phyloP scores from a whole-genome alignment of 2,113 vertebrate genomes.

The Bujurquina vittata region DNA sequence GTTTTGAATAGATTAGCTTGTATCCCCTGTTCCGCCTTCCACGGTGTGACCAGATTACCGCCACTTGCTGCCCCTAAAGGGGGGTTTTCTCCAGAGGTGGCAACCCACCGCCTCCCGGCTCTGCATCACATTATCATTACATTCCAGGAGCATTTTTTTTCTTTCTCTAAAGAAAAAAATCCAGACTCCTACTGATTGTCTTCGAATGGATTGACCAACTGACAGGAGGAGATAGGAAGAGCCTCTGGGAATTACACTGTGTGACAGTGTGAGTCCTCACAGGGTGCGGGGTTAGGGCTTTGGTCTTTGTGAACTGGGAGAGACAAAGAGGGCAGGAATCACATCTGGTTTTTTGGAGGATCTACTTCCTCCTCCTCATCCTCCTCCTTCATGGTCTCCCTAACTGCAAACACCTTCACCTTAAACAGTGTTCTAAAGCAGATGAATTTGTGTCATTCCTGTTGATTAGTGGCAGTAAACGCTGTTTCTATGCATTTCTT shows the following conservation, averaged over 20 bases:
- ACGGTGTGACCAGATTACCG: slow-evolving; percentile 73
- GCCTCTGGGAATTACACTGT: slow-evolving; percentile 49
- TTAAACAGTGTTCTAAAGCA: slow-evolving; percentile 4
- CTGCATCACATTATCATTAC: slow-evolving; percentile 61
- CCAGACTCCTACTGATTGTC: slow-evolving; percentile 54
- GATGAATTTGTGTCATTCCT: neutral
- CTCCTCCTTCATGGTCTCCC: neutral
- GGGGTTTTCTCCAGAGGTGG: slow-evolving; percentile 47
- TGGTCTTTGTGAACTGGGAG: slow-evolving; percentile 67
- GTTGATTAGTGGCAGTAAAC: neutral
- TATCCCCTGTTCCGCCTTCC: slow-evolving; percentile 63
- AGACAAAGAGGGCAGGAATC: slow-evolving; percentile 67
- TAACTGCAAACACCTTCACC: slow-evolving; percentile 21
- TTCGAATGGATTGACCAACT: slow-evolving; percentile 65
- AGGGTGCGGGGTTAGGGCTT: slow-evolving; percentile 43
- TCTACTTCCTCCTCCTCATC: neutral
- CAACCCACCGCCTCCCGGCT: slow-evolving; percentile 37
- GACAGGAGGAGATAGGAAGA: slow-evolving; percentile 60
- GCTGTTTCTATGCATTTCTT: neutral
- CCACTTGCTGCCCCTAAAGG: slow-evolving; percentile 37
- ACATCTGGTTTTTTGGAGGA: slow-evolving; percentile 63
- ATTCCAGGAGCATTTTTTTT: slow-evolving; percentile 51
- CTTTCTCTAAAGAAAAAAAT: slow-evolving; percentile 49
- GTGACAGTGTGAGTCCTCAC: slow-evolving; percentile 23
- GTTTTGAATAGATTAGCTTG: slow-evolving; percentile 69